A percentile compares a stretch with the other conserved stretches of the same genome.
Conservation (phyloP, 2,888 invertebrate species). For the Coenonympha glycerion region DNA sequence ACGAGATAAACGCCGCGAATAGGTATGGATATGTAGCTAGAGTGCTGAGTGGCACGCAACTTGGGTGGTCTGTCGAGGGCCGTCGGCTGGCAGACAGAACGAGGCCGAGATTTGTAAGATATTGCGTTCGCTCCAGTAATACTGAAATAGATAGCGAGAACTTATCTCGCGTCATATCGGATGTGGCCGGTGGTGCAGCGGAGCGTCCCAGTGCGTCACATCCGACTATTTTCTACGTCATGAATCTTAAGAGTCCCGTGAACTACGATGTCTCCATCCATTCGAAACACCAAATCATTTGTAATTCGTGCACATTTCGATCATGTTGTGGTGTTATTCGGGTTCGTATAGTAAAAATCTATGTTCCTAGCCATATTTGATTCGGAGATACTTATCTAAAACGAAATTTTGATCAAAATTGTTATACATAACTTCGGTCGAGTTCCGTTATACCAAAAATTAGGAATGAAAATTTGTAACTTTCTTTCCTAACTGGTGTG, state of each 20-base stretch:
- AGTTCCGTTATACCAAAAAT: no score
- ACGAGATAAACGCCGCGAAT: constrained; percentile 58
- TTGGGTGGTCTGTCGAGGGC: constrained; percentile 65
- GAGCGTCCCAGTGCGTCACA: constrained; percentile 59
- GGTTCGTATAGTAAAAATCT: no score
- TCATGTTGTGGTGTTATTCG: no score
- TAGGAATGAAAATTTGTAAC: no score
- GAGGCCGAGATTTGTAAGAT: constrained; percentile 69
- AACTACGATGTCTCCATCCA: no score
- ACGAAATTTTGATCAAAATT: no score
- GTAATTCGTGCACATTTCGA: no score
- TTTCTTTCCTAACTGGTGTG: no score
- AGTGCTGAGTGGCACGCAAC: constrained; percentile 58
- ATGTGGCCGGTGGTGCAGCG: constrained; percentile 66
- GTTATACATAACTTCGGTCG: no score
- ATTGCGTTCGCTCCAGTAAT: constrained; percentile 60
- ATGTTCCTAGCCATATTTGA: no score
- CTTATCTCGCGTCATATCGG: constrained; percentile 64
- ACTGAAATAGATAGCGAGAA: constrained; percentile 68
- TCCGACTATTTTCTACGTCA: constrained; percentile 45
- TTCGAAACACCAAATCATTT: no score
- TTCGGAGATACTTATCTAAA: no score
- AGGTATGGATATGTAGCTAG: constrained; percentile 55
- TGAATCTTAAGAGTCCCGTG: constrained; percentile 33
- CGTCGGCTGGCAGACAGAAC: constrained; percentile 51